These are phyloP conservation scores for Monopterus albus DNA, from an alignment of 2,113 vertebrate genomes.

Conservation along the genomic window DNA sequence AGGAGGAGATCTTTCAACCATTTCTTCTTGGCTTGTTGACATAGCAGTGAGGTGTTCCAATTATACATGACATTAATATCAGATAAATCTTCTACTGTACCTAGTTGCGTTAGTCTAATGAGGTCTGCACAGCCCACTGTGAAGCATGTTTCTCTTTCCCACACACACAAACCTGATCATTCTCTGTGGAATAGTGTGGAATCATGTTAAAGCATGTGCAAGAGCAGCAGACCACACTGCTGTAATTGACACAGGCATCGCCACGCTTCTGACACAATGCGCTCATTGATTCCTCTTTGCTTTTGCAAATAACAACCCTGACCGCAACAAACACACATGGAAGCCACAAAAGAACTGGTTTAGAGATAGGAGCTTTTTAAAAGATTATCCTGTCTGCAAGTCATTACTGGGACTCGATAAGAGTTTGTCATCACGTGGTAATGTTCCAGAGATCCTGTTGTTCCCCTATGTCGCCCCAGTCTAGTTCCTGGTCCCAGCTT, in stretches of 20 bases:
- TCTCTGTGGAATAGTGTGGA: conserved; percentile 34
- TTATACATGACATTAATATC: conserved; percentile 37
- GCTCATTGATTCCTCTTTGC: conserved; percentile 46
- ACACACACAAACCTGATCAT: not conserved
- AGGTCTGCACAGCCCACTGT: conserved; percentile 1
- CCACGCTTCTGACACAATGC: conserved; percentile 51
- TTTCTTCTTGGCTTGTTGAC: conserved; percentile 49
- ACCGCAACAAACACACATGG: conserved; percentile 24
- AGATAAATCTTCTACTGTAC: conserved; percentile 25
- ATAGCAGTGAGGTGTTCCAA: conserved; percentile 50
- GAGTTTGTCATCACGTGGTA: conserved; percentile 60
- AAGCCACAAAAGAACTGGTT: conserved; percentile 59
- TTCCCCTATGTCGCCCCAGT: conserved; percentile 30
- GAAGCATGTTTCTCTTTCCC: conserved; percentile 12
- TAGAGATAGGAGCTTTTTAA: conserved; percentile 50
- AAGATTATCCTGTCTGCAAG: conserved; percentile 61
- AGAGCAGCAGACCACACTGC: conserved; percentile 15
- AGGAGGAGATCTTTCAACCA: conserved; percentile 40
- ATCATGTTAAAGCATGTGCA: conserved; percentile 1
- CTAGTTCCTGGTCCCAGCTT: not conserved
- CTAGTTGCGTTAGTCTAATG: not conserved
- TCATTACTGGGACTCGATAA: conserved; percentile 63
- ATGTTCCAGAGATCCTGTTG: conserved; percentile 65
- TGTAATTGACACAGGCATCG: conserved; percentile 18
- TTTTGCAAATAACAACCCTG: conserved; percentile 37